These are phyloP conservation scores for Gnathonemus echidnorhynchus DNA, from an alignment of 2,113 vertebrate species.

Conservation along the genomic window DNA sequence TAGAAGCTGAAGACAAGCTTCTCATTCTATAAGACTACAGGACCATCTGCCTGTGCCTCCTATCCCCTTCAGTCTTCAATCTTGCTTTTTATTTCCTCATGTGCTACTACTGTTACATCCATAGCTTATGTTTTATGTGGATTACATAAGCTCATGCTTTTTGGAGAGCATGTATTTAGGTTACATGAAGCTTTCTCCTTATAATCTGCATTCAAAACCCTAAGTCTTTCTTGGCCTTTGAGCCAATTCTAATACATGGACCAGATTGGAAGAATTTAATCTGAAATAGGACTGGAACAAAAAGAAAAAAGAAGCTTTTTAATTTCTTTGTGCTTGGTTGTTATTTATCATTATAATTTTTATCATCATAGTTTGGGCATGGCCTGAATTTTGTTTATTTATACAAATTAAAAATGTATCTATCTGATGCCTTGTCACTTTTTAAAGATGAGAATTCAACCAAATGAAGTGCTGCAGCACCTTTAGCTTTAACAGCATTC, in stretches of 20 bases:
- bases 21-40: conserved; percentile 36
- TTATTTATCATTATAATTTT: neutral
- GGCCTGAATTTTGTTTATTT: neutral
- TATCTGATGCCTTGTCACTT: conserved; percentile 55
- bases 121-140: conserved; percentile 54
- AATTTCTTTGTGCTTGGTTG: neutral
- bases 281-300: neutral
- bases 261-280: conserved; percentile 31
- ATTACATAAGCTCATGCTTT: conserved; percentile 47
- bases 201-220: conserved; percentile 45
- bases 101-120: conserved; percentile 56
- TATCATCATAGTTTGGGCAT: neutral
- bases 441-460: conserved; percentile 40
- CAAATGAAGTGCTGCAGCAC: conserved; percentile 4
- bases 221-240: conserved; percentile 43
- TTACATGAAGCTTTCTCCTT: conserved; percentile 43
- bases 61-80: conserved; percentile 42
- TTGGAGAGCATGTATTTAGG: conserved; percentile 40
- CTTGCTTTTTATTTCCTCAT: conserved; percentile 48
- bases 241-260: conserved; percentile 40
- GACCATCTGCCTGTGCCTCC: conserved; percentile 48
- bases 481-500: neutral
- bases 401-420: conserved; percentile 17
- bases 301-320: neutral
- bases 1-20: conserved; percentile 30